These are phyloP conservation scores for Solea senegalensis DNA, from an alignment of 2,113 vertebrate genomes.

Conservation along the genomic window DNA sequence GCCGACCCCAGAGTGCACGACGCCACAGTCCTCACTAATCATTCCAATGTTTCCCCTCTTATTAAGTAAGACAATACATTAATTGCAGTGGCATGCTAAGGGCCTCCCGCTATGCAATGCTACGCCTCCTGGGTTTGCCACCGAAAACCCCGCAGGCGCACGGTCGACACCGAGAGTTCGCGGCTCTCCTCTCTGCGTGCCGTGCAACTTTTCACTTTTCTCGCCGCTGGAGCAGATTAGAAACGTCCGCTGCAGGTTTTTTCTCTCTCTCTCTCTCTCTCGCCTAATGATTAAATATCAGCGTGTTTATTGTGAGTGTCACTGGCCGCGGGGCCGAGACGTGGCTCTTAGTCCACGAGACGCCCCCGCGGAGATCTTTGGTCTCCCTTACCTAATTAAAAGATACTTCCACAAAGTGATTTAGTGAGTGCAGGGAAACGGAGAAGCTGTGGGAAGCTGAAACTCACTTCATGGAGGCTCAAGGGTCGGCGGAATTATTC, in stretches of 20 bases:
- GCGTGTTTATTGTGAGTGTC: conserved; percentile 70
- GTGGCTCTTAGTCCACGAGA: conserved; percentile 65
- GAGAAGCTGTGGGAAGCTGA: background rate
- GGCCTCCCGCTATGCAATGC: conserved; percentile 59
- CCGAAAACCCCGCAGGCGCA: conserved; percentile 33
- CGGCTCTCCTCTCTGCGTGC: conserved; percentile 37
- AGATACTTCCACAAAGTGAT: conserved; percentile 8
- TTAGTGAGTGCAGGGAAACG: background rate
- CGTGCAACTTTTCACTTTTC: conserved; percentile 36
- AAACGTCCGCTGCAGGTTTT: conserved; percentile 58
- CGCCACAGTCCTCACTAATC: conserved; percentile 66
- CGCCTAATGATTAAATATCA: conserved; percentile 72
- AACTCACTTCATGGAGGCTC: too few species aligned
- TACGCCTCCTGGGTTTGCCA: conserved; percentile 52
- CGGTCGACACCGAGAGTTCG: conserved; percentile 46
- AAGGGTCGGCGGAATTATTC: too few species aligned
- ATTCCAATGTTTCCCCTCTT: conserved; percentile 70
- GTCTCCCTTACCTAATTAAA: conserved; percentile 16
- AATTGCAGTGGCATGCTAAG: conserved; percentile 67
- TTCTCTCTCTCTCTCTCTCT: background rate
- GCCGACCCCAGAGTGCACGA: conserved; percentile 39
- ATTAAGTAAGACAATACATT: conserved; percentile 77
- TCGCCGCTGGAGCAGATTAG: conserved; percentile 63
- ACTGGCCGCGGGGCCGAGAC: conserved; percentile 58
- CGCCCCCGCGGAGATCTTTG: conserved; percentile 10